Percentiles rank a stretch among this genome's conserved stretches.
These are phyloP conservation scores for Leptopilina boulardi DNA, from an alignment of 1,140 invertebrate genomes.

Conservation along the genomic window DNA sequence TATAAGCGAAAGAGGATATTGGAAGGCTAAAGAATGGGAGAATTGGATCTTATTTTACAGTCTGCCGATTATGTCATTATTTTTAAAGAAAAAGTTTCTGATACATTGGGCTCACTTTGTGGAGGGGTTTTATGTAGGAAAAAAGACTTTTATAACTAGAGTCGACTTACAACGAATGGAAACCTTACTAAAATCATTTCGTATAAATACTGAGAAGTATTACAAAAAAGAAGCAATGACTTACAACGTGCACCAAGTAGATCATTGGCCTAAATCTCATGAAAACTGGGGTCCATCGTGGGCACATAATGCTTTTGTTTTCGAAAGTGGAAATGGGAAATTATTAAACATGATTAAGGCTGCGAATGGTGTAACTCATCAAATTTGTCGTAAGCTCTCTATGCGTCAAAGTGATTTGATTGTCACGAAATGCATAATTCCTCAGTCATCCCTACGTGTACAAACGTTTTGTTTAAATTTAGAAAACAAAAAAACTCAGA, in stretches of 20 bases:
- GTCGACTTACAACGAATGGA: background rate
- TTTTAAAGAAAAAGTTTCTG: background rate
- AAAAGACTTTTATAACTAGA: background rate
- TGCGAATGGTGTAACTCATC: background rate
- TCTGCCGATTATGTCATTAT: background rate
- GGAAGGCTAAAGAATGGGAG: constrained; percentile 44
- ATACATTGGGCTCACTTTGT: constrained; percentile 44
- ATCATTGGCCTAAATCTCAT: background rate
- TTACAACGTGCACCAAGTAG: too few relatives aligned
- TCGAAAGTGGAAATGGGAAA: background rate
- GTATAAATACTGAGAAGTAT: background rate
- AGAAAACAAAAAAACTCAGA: background rate
- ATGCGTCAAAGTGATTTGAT: background rate
- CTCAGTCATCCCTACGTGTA: background rate
- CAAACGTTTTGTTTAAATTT: background rate
- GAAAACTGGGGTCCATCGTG: background rate
- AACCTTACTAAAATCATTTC: background rate
- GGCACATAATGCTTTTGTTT: constrained; percentile 30
- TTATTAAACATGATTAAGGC: background rate
- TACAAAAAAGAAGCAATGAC: background rate
- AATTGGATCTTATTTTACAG: constrained; percentile 23
- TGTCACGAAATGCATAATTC: background rate
- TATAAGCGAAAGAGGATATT: constrained; percentile 34
- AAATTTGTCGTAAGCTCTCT: background rate
- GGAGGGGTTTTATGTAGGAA: background rate